Evolutionary conservation across 2,888 invertebrate species (phyloP), one percentile per base, ranked within the genome.

Genomic region (Eristalis tenax): DNA sequence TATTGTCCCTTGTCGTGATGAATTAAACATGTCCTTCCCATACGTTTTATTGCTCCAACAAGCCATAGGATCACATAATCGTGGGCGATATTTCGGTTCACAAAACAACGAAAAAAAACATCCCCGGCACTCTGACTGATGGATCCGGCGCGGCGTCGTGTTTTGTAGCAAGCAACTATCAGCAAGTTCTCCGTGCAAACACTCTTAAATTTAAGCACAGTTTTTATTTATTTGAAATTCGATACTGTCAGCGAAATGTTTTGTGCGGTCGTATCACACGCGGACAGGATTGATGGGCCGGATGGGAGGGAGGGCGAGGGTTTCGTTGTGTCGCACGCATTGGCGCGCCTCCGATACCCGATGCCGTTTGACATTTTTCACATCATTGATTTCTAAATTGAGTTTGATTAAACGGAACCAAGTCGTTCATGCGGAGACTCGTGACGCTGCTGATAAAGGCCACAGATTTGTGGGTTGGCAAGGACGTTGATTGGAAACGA

Each of bases 21-120:
- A 81, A 81, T 81, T 81, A 81, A 81, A 81, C 81, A 81, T 81
- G 69, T 74, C 63, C 63, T 61, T 4, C 57, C 57, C 43, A 56
- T 56, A 40, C 57, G 32, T 38, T 70, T 74, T 69, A 69, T 56
- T 61, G 63, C 71, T 57, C 43, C 26, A 32, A 65, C 81, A 63
- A 28, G 38, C 18, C 50, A 61, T 74, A 63, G 63, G 74, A 75
- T 69, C 74, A 64, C 28, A 75, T 75, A 69, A 69, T 57, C 63
- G 61, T 57, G 61, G 40, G 32, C 63, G 68, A 69, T 75, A 81
- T 69, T 70, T 74, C 61, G 70, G 77, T 61, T 79, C 40, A 35
- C 61, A 66, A 57, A 38, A 73, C 40, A 79, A 50, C 50, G 10
- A 22, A 66, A 57, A 35, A 73, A 57, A 78, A 50, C 50, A 15